phyloP scores from a whole-genome alignment of 2,797 vertebrate species.

The Molossus molossus region DNA sequence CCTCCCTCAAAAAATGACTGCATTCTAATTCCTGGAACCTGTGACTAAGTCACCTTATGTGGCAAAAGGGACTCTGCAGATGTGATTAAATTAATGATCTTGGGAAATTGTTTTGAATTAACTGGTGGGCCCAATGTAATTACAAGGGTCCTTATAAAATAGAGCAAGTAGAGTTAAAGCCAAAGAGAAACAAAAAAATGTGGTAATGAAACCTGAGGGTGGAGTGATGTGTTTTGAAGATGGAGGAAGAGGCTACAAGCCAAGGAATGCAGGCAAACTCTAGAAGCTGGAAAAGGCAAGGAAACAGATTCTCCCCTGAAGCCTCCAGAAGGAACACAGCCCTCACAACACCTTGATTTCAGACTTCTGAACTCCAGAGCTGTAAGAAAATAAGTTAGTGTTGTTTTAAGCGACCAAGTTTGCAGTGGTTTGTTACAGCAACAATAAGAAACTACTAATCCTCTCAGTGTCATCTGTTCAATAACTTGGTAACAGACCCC shows the following conservation, averaged over 20 bases:
- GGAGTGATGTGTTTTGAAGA: neutral
- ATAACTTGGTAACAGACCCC: neutral
- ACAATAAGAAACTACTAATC: neutral
- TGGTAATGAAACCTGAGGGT: neutral
- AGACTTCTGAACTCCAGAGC: neutral
- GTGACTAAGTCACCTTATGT: neutral
- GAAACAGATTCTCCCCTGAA: neutral
- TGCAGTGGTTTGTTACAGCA: constrained; percentile 40
- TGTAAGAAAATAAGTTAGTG: neutral
- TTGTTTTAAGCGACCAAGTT: neutral
- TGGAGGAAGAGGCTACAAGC: neutral
- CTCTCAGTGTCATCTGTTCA: neutral
- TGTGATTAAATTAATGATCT: constrained; percentile 28
- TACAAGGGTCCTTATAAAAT: neutral
- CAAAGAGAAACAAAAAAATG: neutral
- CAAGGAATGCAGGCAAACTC: neutral
- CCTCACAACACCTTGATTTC: neutral
- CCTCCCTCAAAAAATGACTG: neutral
- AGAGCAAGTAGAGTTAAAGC: neutral
- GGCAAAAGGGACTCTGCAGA: neutral
- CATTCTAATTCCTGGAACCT: neutral
- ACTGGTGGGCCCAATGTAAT: neutral
- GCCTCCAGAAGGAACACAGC: neutral
- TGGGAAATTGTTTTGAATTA: neutral
- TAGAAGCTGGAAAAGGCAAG: neutral